phyloP scores from a whole-genome alignment of 2,888 invertebrate species.

The Ethmia dodecea region DNA sequence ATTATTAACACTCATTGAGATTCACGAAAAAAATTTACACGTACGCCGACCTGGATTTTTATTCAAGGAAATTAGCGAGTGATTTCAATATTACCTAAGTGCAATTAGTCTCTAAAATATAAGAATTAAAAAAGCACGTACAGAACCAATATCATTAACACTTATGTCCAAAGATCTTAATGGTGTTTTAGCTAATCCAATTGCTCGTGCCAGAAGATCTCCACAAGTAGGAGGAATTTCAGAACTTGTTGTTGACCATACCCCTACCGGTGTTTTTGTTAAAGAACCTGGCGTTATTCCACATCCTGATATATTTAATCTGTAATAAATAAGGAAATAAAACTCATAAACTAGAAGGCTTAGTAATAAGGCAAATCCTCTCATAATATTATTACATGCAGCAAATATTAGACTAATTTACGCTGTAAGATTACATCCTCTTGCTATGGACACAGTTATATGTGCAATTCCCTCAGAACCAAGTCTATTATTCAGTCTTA shows the following conservation, averaged over 20 bases:
- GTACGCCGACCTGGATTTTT: too few relatives aligned
- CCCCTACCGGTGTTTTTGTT: slow-evolving; percentile 58
- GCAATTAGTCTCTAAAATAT: too few relatives aligned
- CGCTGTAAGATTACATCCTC: slow-evolving; percentile 68
- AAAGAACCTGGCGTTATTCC: slow-evolving; percentile 60
- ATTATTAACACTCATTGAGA: too few relatives aligned
- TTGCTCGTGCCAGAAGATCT: slow-evolving; percentile 65
- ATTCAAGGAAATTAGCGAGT: not conserved
- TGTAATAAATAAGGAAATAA: too few relatives aligned
- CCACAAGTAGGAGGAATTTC: slow-evolving; percentile 69
- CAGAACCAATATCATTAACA: slow-evolving; percentile 68
- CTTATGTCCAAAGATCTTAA: slow-evolving; percentile 64
- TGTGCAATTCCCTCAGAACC: slow-evolving; percentile 66
- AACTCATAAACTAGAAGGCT: too few relatives aligned
- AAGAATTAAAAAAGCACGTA: slow-evolving; percentile 28
- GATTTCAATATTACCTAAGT: too few relatives aligned
- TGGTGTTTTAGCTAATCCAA: slow-evolving; percentile 68
- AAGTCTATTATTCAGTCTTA: slow-evolving; percentile 59
- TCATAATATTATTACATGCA: not conserved
- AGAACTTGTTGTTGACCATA: slow-evolving; percentile 67
- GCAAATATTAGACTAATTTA: slow-evolving; percentile 31
- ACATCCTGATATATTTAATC: slow-evolving; percentile 69
- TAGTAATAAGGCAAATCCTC: too few relatives aligned
- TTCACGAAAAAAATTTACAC: too few relatives aligned
- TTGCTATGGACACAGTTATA: slow-evolving; percentile 62